A percentile compares a stretch with the other conserved stretches of the same genome.
phyloP scores from a whole-genome alignment of 2,888 invertebrate genomes.

The Ochropleura plecta region DNA sequence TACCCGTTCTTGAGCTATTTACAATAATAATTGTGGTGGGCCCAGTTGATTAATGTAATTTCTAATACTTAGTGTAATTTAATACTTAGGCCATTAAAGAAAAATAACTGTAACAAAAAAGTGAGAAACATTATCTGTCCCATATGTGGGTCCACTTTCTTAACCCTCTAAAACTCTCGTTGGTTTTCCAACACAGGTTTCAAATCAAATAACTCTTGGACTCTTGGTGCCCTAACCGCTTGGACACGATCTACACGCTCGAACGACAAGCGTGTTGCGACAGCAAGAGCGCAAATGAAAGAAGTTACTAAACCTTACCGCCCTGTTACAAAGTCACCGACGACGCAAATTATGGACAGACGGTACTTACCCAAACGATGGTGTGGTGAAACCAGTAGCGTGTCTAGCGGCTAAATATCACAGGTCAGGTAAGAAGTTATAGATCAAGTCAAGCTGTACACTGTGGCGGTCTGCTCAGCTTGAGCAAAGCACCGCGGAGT shows the following conservation, averaged over 20 bases:
- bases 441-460: no score
- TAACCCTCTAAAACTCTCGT: background rate
- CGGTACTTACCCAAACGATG: background rate
- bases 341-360: background rate
- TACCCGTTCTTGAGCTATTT: no score
- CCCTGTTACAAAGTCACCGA: background rate
- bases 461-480: no score
- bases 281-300: background rate
- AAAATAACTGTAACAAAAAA: background rate
- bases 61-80: background rate
- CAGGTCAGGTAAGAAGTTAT: no score
- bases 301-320: background rate
- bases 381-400: background rate
- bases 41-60: no score
- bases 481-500: no score
- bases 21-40: no score
- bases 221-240: background rate
- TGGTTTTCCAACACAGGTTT: conserved; percentile 2
- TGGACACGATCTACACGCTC: background rate
- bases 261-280: background rate
- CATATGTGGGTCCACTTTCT: background rate
- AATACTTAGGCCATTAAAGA: background rate
- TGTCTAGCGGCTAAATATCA: background rate
- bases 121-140: background rate
- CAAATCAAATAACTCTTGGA: conserved; percentile 15